Conservation (phyloP, 2,888 invertebrate genomes). For the Hypomecis punctinalis region DNA sequence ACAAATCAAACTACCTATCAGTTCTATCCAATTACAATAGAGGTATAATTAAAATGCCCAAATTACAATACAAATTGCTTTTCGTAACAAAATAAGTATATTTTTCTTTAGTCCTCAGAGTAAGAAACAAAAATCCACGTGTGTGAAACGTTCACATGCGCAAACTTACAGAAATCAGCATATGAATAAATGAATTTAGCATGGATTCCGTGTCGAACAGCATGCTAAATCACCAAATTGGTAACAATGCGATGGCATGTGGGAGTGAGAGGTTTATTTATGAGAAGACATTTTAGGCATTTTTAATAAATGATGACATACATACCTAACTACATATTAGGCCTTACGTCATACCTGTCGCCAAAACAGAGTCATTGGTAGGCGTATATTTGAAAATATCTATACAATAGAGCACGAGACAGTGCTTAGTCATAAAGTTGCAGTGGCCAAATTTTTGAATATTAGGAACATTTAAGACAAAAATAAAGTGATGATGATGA, state of each 20-base stretch:
- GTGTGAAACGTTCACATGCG: conserved; percentile 19
- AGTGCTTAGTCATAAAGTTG: too few species aligned
- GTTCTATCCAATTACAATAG: too few species aligned
- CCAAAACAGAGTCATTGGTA: too few species aligned
- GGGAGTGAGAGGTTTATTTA: conserved; percentile 24
- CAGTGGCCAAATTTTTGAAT: too few species aligned
- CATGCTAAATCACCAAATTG: conserved; percentile 35
- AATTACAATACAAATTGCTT: too few species aligned
- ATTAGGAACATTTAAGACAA: too few species aligned
- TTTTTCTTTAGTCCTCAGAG: background rate
- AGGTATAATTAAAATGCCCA: too few species aligned
- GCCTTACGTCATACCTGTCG: background rate
- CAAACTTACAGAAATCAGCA: conserved; percentile 26
- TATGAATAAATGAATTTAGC: conserved; percentile 35
- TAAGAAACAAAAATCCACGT: background rate
- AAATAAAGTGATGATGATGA: too few species aligned
- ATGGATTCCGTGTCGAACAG: conserved; percentile 33
- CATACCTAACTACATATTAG: background rate
- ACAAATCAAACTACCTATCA: too few species aligned
- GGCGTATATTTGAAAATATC: too few species aligned
- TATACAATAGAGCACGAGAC: too few species aligned
- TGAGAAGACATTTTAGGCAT: background rate
- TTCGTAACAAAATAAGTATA: too few species aligned
- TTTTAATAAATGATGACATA: background rate
- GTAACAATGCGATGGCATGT: conserved; percentile 33